These are phyloP conservation scores for Lithodes maja DNA, from an alignment of 2,888 invertebrate genomes.

Conservation along the genomic window DNA sequence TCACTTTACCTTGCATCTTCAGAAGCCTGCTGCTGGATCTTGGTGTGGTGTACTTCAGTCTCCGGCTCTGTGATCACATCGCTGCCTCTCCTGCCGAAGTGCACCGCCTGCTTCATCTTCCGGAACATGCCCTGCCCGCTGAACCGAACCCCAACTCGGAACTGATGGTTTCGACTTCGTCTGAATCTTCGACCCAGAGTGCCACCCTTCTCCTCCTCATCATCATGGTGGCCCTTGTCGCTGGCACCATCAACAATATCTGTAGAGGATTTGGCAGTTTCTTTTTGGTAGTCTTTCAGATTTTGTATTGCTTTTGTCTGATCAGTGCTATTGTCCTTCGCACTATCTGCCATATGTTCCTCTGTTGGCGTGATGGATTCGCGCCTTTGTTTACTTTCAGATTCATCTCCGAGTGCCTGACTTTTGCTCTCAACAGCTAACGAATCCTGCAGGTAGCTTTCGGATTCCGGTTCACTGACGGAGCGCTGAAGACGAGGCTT, in stretches of 20 bases:
- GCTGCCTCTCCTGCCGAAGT: constrained; percentile 41
- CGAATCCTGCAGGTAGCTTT: background rate
- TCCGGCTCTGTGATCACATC: background rate
- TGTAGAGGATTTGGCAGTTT: background rate
- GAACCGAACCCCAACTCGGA: constrained; percentile 47
- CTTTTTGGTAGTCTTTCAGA: background rate
- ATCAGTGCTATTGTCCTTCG: background rate
- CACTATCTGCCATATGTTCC: background rate
- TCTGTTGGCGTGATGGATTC: background rate
- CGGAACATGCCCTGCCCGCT: constrained; percentile 51
- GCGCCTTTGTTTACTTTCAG: background rate
- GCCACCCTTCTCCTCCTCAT: constrained; percentile 29
- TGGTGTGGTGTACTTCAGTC: constrained; percentile 45
- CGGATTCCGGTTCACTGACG: background rate
- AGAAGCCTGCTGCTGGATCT: constrained; percentile 24
- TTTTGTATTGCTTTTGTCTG: background rate
- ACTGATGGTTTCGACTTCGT: constrained; percentile 49
- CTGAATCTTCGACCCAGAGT: constrained; percentile 29
- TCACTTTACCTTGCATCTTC: constrained; percentile 40
- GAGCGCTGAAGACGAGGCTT: background rate
- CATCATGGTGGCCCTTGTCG: background rate
- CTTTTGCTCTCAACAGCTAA: background rate
- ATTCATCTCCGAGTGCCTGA: background rate
- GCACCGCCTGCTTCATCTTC: constrained; percentile 44
- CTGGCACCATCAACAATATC: background rate